Percentiles rank a stretch among this genome's conserved stretches.
Evolutionary conservation across 1,140 invertebrate genomes (phyloP).

Genomic region (Anagrus nilaparvatae): DNA sequence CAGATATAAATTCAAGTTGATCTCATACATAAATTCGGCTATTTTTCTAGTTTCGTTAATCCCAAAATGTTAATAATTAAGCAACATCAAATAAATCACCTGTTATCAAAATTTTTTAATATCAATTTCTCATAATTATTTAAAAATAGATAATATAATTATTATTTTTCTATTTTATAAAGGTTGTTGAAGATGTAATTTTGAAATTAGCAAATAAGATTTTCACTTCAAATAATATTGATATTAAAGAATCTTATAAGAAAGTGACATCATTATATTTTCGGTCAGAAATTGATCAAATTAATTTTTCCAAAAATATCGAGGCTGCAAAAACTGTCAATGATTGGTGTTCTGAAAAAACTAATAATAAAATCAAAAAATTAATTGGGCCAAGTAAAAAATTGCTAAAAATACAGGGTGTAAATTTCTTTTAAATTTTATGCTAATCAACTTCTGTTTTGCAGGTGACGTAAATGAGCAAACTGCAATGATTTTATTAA

Average conservation of each 20-base stretch:
- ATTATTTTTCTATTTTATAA: background rate
- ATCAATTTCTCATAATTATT: too few species aligned
- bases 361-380: background rate
- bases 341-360: background rate
- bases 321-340: background rate
- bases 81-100: too few species aligned
- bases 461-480: background rate
- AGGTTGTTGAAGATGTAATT: constrained; percentile 18
- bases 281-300: constrained; percentile 35
- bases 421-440: too few species aligned
- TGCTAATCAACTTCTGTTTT: background rate
- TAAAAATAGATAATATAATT: too few species aligned
- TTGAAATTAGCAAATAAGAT: constrained; percentile 24
- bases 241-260: constrained; percentile 16
- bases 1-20: too few species aligned
- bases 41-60: too few species aligned
- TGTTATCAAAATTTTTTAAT: too few species aligned
- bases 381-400: background rate
- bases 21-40: too few species aligned
- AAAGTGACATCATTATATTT: constrained; percentile 21
- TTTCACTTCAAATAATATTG: constrained; percentile 12
- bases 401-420: too few species aligned
- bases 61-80: too few species aligned
- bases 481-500: background rate
- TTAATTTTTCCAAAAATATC: constrained; percentile 42